phyloP scores from a whole-genome alignment of 2,113 vertebrate species.

The Ameiurus melas region DNA sequence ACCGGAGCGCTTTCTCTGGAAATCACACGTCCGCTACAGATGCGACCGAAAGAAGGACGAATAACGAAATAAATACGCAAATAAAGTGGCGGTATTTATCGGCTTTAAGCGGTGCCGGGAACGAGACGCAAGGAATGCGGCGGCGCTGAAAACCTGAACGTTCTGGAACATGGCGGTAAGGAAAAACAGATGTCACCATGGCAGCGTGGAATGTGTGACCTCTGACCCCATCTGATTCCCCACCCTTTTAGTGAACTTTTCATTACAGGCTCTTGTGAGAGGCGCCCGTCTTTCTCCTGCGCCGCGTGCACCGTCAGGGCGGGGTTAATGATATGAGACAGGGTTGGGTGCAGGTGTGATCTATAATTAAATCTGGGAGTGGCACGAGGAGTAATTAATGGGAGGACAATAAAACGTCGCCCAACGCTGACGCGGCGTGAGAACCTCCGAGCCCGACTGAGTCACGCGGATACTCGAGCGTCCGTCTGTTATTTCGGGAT shows the following conservation, averaged over 20 bases:
- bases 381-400: not conserved
- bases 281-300: not conserved
- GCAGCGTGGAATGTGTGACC: constrained; percentile 32
- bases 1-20: not conserved
- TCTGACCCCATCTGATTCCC: constrained; percentile 11
- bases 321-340: not conserved
- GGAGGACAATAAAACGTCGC: not conserved
- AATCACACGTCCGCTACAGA: not conserved
- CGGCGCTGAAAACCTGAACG: constrained; percentile 25
- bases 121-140: constrained; percentile 40
- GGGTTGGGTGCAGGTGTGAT: constrained; percentile 5
- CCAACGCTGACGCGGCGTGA: not conserved
- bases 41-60: not conserved
- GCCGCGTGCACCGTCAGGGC: not conserved
- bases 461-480: not conserved
- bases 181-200: constrained; percentile 39
- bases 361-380: constrained; percentile 1
- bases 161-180: not conserved
- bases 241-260: not conserved
- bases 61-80: too few species aligned
- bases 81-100: not conserved
- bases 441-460: not conserved
- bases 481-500: not conserved
- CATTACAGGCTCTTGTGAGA: not conserved
- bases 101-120: not conserved